A percentile compares a stretch with the other conserved stretches of the same genome.
Evolutionary conservation across 2,888 invertebrate species (phyloP).

Genomic region (Stenodera caucasica): DNA sequence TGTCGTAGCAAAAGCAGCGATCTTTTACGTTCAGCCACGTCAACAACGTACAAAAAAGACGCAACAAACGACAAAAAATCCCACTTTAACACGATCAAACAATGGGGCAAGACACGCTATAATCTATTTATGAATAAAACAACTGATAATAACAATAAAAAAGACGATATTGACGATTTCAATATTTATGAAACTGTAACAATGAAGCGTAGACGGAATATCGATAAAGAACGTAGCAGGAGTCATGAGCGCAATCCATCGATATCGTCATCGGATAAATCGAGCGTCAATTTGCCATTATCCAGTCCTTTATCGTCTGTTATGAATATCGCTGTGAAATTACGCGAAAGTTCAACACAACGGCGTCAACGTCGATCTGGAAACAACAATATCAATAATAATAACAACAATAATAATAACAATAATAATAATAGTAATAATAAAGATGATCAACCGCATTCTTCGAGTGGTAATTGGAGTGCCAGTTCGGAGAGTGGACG

Average conservation of each 20-base stretch:
- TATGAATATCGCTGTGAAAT: constrained; percentile 68
- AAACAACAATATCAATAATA: too few relatives aligned
- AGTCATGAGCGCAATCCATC: constrained; percentile 74
- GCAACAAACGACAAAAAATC: constrained; percentile 65
- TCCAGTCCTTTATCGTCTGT: constrained; percentile 60
- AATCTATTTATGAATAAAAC: constrained; percentile 73
- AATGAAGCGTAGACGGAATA: constrained; percentile 63
- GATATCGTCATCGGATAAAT: constrained; percentile 75
- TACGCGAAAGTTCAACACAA: constrained; percentile 74
- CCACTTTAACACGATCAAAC: constrained; percentile 79
- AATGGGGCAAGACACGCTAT: constrained; percentile 81
- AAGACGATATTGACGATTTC: constrained; percentile 61
- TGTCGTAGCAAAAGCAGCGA: constrained; percentile 76
- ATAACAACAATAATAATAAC: not conserved
- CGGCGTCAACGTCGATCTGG: constrained; percentile 70
- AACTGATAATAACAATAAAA: constrained; percentile 60
- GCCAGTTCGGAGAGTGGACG: constrained; percentile 88
- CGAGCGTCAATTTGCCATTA: constrained; percentile 63
- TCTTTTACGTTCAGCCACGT: constrained; percentile 59
- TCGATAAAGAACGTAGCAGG: constrained; percentile 64
- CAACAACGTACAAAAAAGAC: constrained; percentile 56
- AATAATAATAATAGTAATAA: constrained; percentile 33
- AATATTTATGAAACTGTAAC: constrained; percentile 70
- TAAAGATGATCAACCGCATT: constrained; percentile 82
- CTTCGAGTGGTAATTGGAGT: constrained; percentile 94